Evolutionary conservation across 2,888 invertebrate species (phyloP), one percentile per base, ranked within the genome.

Genomic region (Gisinianus flammeolus): DNA sequence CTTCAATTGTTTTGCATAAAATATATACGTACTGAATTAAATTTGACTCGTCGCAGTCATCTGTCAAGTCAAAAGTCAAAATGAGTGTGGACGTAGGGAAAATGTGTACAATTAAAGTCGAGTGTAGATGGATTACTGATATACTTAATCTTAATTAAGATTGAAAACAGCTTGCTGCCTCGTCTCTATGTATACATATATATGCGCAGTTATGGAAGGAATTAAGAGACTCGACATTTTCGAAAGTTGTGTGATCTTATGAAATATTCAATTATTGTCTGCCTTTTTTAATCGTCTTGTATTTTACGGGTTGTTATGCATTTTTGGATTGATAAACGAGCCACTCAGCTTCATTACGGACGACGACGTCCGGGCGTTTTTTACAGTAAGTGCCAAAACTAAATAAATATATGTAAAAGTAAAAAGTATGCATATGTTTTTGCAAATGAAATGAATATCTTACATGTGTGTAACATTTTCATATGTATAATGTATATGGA

Each of bases 261-360:
- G 16, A 28, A 3, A 26, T 28, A 22, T 2, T 6, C 8, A 22
- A 56, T 12, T 12, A 19, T 8, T 19, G n/a, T 19, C 12, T 12
- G 24, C 24, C 12, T 12, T 62, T 1, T 24, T 10, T 26, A 12
- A 3, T 28, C 28, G 12, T 6, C 28, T 26, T 26, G 62, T 62
- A 28, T 26, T 26, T 8, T 24, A 28, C 24, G 24, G 26, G 26
- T 1, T 26, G 62, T 62, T 28, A 82, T 82, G 82, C 82, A 82
- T 79, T 82, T 82, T 70, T 82, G 82, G 82, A 82, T 81, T 71
- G 81, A 81, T 70, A 80, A 81, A 75, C 79, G 81, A 24, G 78
- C 81, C 16, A 80, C 81, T 64, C 80, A 80, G 26, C 79, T 80
- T 24, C 81, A 82, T 19, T 79, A 79, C 76, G 82, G 82, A 10